These are phyloP conservation scores for Salticus scenicus DNA, from an alignment of 2,888 invertebrate genomes.

Conservation along the genomic window DNA sequence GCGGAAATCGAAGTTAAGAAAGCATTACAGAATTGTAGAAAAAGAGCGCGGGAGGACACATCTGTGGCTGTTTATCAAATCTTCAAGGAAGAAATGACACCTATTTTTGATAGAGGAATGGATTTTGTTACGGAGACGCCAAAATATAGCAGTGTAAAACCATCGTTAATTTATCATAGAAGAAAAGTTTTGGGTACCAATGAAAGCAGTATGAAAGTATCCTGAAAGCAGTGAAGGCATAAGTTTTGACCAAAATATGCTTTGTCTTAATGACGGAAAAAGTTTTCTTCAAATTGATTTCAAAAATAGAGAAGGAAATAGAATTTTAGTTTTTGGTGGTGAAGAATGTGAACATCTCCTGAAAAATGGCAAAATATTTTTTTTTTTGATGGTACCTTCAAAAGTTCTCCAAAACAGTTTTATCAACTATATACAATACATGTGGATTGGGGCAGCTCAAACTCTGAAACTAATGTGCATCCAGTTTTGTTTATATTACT, in stretches of 20 bases:
- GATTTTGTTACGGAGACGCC: neutral
- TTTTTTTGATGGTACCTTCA: slow-evolving; percentile 23
- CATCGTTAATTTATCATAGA: neutral
- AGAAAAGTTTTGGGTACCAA: neutral
- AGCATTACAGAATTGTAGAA: neutral
- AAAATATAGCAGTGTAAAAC: neutral
- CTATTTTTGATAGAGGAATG: neutral
- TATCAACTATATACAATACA: neutral
- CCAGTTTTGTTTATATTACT: neutral
- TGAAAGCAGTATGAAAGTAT: no score
- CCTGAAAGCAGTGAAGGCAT: no score
- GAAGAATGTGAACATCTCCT: neutral
- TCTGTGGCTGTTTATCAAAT: neutral
- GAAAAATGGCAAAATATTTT: neutral
- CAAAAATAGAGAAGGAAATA: neutral
- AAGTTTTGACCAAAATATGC: neutral
- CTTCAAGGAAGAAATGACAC: neutral
- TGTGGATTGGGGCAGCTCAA: neutral
- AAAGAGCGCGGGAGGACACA: neutral
- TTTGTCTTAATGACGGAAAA: neutral
- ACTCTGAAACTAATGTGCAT: neutral
- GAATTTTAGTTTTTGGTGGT: neutral
- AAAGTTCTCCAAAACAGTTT: neutral
- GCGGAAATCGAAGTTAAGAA: neutral
- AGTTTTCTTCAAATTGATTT: neutral